Base-by-base conservation (phyloP, 2,113 vertebrate genomes). In the Crotophaga sulcirostris region DNA sequence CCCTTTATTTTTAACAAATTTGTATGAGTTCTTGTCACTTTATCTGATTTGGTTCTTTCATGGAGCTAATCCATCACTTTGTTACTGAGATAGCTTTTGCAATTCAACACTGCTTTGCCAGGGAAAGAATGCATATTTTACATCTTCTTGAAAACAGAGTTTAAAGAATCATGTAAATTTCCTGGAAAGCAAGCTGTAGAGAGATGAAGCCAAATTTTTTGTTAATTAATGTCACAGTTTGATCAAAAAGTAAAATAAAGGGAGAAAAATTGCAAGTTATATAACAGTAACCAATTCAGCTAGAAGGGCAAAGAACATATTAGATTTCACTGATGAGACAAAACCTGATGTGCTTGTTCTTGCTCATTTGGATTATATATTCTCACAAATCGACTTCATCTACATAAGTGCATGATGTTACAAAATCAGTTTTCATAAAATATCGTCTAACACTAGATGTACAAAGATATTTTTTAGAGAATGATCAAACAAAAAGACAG, bases 11-110 rank as follows among this genome's bases (percentile, higher is more conserved):
- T 81, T 68, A 83, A 60, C 47, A 93, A 54, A 94, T 80, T 81
- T 93, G 59, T 44, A 63, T 73, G 66, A 79, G 18, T 60, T 92
- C 63, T 63, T 84, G 55, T 78, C 40, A 73, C 90, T 94, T 87
- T 68, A 87, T 91, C 81, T 91, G 67, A 94, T 83, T 85, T 42
- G 17, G 15, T 92, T 80, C n/a, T 94, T 89, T 60, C 73, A 63
- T 60, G 26, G 60, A 87, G 29, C 47, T 73, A 93, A 89, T 95
- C 28, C 47, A 90, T 94, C 92, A 89, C n/a, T 63, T 91, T 33
- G 45, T 77, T 68, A 63, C 36, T 52, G 89, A 87, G 93, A 81
- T 16, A 87, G 73, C n/a, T 91, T 81, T 89, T 72, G 24, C 62
- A 89, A 40, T 17, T 78, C 58, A 94, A 64, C 45, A 49, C 18